A percentile compares a stretch with the other conserved stretches of the same genome.
Conservation (phyloP, 1,140 invertebrate species). For the Penaeus japonicus region DNA sequence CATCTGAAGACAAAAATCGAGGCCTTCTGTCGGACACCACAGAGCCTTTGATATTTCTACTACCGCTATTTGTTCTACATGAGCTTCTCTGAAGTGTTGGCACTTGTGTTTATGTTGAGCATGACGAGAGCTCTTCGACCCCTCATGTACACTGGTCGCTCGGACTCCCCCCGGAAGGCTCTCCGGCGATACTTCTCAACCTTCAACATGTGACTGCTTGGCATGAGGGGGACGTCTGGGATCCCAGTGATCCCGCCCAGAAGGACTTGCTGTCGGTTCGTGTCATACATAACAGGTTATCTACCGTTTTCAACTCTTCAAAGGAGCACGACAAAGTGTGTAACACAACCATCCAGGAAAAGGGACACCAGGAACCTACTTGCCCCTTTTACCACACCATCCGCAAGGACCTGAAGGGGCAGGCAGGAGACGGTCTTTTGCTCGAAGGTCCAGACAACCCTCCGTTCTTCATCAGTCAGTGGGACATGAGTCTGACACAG, state of each 20-base stretch:
- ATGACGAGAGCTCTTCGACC: slow-evolving; percentile 25
- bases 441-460: slow-evolving; percentile 35
- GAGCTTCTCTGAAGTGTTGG: neutral
- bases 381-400: neutral
- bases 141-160: slow-evolving; percentile 61
- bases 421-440: neutral
- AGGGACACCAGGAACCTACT: neutral
- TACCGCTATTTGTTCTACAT: neutral
- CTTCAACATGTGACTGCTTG: slow-evolving; percentile 61
- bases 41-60: neutral
- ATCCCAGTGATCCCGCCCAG: slow-evolving; percentile 47
- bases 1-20: neutral
- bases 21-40: neutral
- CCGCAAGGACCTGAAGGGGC: neutral
- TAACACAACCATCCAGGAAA: neutral
- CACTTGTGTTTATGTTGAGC: neutral
- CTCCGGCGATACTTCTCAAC: slow-evolving; percentile 62
- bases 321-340: neutral
- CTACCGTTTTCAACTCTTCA: neutral
- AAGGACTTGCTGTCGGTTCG: slow-evolving; percentile 60
- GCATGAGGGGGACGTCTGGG: slow-evolving; percentile 61
- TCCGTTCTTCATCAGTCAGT: slow-evolving; percentile 62
- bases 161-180: slow-evolving; percentile 59
- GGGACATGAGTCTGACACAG: slow-evolving; percentile 64
- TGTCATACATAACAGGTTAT: slow-evolving; percentile 60